These are phyloP conservation scores for Biston betularia DNA, from an alignment of 2,888 invertebrate genomes.

Conservation along the genomic window DNA sequence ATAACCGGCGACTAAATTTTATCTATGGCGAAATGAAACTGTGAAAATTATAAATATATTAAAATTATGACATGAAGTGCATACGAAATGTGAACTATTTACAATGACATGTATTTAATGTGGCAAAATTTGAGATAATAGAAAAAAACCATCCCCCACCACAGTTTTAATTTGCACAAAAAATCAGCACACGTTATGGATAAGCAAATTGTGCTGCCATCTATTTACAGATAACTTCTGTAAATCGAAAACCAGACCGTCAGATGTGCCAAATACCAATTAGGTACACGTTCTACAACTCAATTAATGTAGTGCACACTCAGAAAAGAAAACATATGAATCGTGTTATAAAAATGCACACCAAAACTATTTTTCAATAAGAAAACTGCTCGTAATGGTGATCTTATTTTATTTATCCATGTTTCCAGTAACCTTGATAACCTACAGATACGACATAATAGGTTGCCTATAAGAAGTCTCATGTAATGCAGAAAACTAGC, in stretches of 20 bases:
- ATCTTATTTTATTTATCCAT: too few species aligned
- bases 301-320: too few species aligned
- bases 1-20: background rate
- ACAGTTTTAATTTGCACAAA: constrained; percentile 7
- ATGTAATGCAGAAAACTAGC: too few species aligned
- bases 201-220: constrained; percentile 7
- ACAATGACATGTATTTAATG: constrained; percentile 10
- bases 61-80: background rate
- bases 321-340: too few species aligned
- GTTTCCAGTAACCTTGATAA: too few species aligned
- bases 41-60: background rate
- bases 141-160: constrained; percentile 29
- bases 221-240: background rate
- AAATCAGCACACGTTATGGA: background rate
- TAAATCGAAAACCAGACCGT: background rate
- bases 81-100: constrained; percentile 13
- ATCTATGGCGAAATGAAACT: background rate
- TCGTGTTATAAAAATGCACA: too few species aligned
- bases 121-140: constrained; percentile 16
- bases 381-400: too few species aligned
- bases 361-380: too few species aligned
- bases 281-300: background rate
- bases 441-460: too few species aligned
- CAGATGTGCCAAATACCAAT: background rate
- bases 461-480: too few species aligned